These are phyloP conservation scores for Neotragus moschatus DNA, from an alignment of 2,113 vertebrate species.

Conservation along the genomic window DNA sequence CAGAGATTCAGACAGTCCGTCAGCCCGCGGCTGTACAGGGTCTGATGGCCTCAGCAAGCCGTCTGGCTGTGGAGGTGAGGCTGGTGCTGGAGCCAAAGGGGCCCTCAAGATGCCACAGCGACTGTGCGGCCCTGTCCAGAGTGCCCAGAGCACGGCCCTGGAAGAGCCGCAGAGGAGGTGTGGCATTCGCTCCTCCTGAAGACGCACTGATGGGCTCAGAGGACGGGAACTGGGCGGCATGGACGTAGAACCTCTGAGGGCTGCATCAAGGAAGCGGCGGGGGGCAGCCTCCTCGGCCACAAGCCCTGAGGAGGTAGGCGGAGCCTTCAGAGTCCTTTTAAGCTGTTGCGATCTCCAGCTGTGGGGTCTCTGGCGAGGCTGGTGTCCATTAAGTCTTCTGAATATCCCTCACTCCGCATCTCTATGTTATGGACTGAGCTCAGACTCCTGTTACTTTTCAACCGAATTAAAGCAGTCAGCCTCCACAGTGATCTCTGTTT, in stretches of 20 bases:
- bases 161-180: background rate
- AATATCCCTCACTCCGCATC: background rate
- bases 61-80: background rate
- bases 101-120: background rate
- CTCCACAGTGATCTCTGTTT: background rate
- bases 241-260: background rate
- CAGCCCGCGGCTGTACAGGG: rapidly evolving
- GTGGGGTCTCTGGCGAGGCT: background rate
- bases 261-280: background rate
- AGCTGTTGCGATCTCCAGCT: background rate
- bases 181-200: background rate
- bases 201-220: background rate
- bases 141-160: background rate
- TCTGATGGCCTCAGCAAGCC: background rate
- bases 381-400: background rate
- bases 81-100: background rate
- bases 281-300: background rate
- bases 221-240: background rate
- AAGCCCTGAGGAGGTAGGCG: background rate
- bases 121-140: no score
- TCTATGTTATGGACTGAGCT: background rate
- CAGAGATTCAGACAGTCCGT: background rate
- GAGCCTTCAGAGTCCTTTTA: background rate
- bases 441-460: background rate
- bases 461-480: background rate